These are phyloP conservation scores for Dendrocopos noguchii DNA, from an alignment of 2,113 vertebrate species.

Conservation along the genomic window DNA sequence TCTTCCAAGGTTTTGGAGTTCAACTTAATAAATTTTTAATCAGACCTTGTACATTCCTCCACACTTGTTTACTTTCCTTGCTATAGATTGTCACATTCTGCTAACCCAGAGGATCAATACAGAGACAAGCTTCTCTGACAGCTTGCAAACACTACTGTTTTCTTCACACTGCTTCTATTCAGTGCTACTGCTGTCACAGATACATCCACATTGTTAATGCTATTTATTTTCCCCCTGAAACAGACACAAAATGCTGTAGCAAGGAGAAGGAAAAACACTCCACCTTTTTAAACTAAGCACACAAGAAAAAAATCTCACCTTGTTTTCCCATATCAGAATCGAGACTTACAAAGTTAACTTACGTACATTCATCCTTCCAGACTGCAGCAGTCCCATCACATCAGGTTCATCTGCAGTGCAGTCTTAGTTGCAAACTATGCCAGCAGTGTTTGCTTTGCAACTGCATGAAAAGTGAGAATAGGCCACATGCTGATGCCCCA, in stretches of 20 bases:
- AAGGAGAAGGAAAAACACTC: not conserved
- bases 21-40: slow-evolving; percentile 36
- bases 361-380: not conserved
- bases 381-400: not conserved
- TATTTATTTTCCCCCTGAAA: not conserved
- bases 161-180: slow-evolving; percentile 56
- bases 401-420: slow-evolving; percentile 5
- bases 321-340: not conserved
- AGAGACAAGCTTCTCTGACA: not conserved
- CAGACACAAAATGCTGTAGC: not conserved
- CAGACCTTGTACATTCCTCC: not conserved
- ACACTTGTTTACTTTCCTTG: slow-evolving; percentile 12
- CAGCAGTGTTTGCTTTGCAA: not conserved
- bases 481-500: not conserved
- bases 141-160: slow-evolving; percentile 47
- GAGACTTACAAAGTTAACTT: not conserved
- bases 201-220: not conserved
- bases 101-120: slow-evolving; percentile 35
- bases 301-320: not conserved
- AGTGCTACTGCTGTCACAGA: not conserved
- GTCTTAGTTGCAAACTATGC: slow-evolving; percentile 33
- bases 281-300: not conserved
- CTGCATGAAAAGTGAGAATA: not conserved
- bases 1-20: slow-evolving; percentile 15
- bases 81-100: slow-evolving; percentile 40